phyloP scores from a whole-genome alignment of 2,888 invertebrate genomes.

The Clitarchus hookeri region DNA sequence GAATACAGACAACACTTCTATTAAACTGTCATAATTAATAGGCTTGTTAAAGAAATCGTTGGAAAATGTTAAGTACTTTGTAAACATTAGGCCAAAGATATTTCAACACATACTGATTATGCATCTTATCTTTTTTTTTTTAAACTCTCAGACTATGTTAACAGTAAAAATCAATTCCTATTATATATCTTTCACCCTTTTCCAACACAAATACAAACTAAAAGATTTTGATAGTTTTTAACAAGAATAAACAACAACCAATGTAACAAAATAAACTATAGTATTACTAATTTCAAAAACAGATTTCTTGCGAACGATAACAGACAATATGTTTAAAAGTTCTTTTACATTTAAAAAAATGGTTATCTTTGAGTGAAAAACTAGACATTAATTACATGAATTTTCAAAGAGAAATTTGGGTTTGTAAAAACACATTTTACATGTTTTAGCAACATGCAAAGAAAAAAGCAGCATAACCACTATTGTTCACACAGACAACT shows the following conservation, averaged over 20 bases:
- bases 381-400: not conserved
- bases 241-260: not conserved
- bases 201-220: not conserved
- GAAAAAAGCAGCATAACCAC: not conserved
- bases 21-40: constrained; percentile 26
- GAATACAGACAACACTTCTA: not conserved
- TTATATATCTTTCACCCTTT: constrained; percentile 23
- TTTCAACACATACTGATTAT: constrained; percentile 41
- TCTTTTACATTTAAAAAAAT: not conserved
- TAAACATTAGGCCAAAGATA: constrained; percentile 42
- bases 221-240: not conserved
- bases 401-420: not conserved
- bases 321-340: not conserved
- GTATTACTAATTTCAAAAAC: constrained; percentile 30
- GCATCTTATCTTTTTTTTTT: constrained; percentile 36
- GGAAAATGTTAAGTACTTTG: constrained; percentile 37
- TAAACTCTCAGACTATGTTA: constrained; percentile 32
- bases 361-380: not conserved
- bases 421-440: not conserved
- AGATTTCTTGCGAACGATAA: not conserved
- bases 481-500: constrained; percentile 7
- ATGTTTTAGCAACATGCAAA: not conserved
- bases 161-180: constrained; percentile 38
- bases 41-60: constrained; percentile 39
- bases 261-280: constrained; percentile 26